Base-by-base conservation (phyloP, 1,140 invertebrate species). In the Cotesia glomerata region DNA sequence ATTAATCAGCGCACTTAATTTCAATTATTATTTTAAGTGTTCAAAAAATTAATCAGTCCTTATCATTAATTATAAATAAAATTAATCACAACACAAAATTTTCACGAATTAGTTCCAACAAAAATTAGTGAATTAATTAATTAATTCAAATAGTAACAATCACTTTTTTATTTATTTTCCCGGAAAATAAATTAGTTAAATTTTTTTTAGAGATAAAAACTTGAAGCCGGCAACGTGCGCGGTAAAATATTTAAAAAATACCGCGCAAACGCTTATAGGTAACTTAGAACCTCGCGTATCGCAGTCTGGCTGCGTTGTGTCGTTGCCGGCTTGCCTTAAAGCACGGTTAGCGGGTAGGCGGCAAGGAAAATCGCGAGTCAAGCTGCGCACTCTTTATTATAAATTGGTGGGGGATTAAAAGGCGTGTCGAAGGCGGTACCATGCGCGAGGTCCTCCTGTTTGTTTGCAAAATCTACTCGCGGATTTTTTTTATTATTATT, bases 271-370 rank as follows among this genome's bases (percentile, higher is more conserved):
- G 68, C 76, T 26, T 26, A 26, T 26, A 1, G 26, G 11, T 71
- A 65, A 78, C 76, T 72, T 71, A 72, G 71, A 84, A 81, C 79
- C 81, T 86, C 82, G 80, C 86, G 83, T 81, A 82, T 78, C 86
- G 86, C 86, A 87, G 86, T 84, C 86, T 86, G 78, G 84, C 86
- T 87, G 86, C 86, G 85, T 87, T 85, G 84, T 86, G 86, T 77
- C 81, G 75, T 74, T 64, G 74, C 52, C 34, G 26, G 75, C 75
- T 80, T 75, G 79, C 71, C 75, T 71, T 76, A 77, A 77, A 74
- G n/a, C 77, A 69, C 71, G 26, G 26, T 26, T 26, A 65, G 35
- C 74, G 72, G 75, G 71, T 58, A 62, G 65, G 58, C 49, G 35
- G 73, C 69, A 76, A 75, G 69, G 71, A 63, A 59, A 74, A 71